Base-by-base conservation (phyloP, 2,888 invertebrate genomes). In the Volucella zonaria region DNA sequence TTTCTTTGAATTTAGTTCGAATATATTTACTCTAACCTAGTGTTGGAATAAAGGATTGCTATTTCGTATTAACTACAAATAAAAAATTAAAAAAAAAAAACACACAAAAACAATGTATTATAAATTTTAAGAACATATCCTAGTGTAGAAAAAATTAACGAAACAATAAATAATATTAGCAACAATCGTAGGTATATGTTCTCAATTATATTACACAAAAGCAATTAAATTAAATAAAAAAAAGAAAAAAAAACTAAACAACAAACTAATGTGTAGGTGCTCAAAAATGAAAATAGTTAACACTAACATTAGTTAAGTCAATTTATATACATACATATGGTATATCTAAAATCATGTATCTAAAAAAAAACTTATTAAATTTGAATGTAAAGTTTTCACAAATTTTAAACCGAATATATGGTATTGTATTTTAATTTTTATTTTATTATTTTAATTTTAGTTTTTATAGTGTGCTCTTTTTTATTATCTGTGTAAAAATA, bases 251-350 rank as follows among this genome's bases (percentile, higher is more conserved):
- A 80, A 31, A 56, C 23, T 23, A 31, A 31, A 56, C 31, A 31
- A 6, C 31, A 59, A 68, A 66, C 54, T 68, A 77, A 82, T 54
- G 15, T 73, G 75, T 82, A 79, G 80, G 80, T 85, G 81, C 82
- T 79, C 38, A 62, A 64, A 31, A 31, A 6, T 31, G 6, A 31
- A 31, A 49, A 70, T 52, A 61, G 75, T 87, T 88, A 89, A 89
- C 89, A 88, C 88, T 87, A 76, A 81, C 67, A 78, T 31, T 74
- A 52, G 86, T 14, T 64, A 59, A 82, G 59, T 82, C 73, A 74
- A 86, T 78, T 75, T 68, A 71, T 59, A 71, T 47, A 64, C 31
- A 67, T 23, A 61, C 18, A 51, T 49, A n/a, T n/a, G n/a, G n/a
- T n/a, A 52, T 11, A 54, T 54, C 42, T 43, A 47, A 23, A 56